Evolutionary conservation across 2,888 invertebrate species (phyloP).

Genomic region (Branchinecta sandiegonensis): DNA sequence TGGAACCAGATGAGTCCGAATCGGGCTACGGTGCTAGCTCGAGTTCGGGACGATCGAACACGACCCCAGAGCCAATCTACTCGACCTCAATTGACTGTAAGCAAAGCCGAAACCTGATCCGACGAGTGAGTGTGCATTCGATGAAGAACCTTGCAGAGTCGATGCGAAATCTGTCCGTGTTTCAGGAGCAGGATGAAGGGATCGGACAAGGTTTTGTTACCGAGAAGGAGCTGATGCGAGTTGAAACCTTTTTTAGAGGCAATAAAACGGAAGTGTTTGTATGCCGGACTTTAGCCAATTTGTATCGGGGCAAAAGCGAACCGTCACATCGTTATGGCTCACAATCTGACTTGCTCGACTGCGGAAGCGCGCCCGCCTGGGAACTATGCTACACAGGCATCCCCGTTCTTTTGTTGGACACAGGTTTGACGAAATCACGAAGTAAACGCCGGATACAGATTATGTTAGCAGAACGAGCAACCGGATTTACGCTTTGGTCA

Average conservation of each 20-base stretch:
- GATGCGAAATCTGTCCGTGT: constrained; percentile 12
- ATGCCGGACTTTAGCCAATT: constrained; percentile 55
- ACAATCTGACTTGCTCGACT: constrained; percentile 36
- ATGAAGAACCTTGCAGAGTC: constrained; percentile 11
- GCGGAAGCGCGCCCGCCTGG: constrained; percentile 39
- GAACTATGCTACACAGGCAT: constrained; percentile 59
- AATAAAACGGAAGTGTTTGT: constrained; percentile 63
- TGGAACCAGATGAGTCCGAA: constrained; percentile 16
- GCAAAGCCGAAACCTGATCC: constrained; percentile 6
- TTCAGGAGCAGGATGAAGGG: constrained; percentile 18
- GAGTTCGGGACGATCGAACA: constrained; percentile 5
- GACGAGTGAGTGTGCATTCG: constrained; percentile 16
- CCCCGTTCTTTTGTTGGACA: constrained; percentile 58
- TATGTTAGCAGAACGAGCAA: constrained; percentile 58
- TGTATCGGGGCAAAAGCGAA: constrained; percentile 37
- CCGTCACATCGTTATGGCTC: constrained; percentile 28
- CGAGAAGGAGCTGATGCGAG: constrained; percentile 49
- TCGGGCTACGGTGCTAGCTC: constrained; percentile 21
- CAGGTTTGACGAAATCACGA: constrained; percentile 55
- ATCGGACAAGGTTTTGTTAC: constrained; percentile 35
- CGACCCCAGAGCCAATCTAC: constrained; percentile 20
- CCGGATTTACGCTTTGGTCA: constrained; percentile 64
- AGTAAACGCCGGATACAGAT: constrained; percentile 52
- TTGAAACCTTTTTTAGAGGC: constrained; percentile 58
- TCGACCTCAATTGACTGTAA: constrained; percentile 17